Conservation (phyloP, 1,140 invertebrate genomes). For the Meloidogyne floridensis region DNA sequence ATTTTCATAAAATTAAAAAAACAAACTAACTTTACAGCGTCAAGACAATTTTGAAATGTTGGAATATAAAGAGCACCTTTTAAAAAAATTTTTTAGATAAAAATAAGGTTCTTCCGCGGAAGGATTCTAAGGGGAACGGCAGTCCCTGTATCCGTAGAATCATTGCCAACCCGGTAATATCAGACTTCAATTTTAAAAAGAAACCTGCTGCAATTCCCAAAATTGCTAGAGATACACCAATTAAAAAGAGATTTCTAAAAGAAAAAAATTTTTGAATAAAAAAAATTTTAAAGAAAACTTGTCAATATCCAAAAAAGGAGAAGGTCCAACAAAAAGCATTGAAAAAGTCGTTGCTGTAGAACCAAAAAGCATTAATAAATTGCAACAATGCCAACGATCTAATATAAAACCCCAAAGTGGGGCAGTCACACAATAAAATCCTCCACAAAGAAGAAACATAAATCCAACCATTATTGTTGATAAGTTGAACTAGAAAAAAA, state of each 20-base stretch:
- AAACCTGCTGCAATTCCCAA: constrained; percentile 58
- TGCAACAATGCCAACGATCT: constrained; percentile 56
- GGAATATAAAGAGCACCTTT: constrained; percentile 64
- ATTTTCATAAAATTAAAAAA: constrained; percentile 18
- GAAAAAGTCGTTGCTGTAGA: constrained; percentile 58
- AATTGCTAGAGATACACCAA: constrained; percentile 59
- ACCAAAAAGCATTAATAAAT: constrained; percentile 58
- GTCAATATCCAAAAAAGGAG: constrained; percentile 56
- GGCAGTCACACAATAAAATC: constrained; percentile 78
- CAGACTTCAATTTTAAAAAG: no score
- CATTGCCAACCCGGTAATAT: no score
- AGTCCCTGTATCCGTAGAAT: no score
- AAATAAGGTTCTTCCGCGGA: neutral
- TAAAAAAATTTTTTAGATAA: neutral
- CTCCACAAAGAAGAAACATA: constrained; percentile 81
- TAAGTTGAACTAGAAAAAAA: constrained; percentile 71
- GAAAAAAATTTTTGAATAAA: neutral
- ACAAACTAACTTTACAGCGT: constrained; percentile 60
- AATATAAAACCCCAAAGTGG: constrained; percentile 75
- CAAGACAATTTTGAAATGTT: constrained; percentile 64
- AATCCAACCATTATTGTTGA: constrained; percentile 77
- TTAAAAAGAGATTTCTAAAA: constrained; percentile 54
- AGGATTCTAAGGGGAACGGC: no score
- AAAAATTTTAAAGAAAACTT: constrained; percentile 48
- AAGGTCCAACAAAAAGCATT: constrained; percentile 63